These are phyloP conservation scores for Amblyteles armatorius DNA, from an alignment of 2,888 invertebrate species.

Conservation along the genomic window DNA sequence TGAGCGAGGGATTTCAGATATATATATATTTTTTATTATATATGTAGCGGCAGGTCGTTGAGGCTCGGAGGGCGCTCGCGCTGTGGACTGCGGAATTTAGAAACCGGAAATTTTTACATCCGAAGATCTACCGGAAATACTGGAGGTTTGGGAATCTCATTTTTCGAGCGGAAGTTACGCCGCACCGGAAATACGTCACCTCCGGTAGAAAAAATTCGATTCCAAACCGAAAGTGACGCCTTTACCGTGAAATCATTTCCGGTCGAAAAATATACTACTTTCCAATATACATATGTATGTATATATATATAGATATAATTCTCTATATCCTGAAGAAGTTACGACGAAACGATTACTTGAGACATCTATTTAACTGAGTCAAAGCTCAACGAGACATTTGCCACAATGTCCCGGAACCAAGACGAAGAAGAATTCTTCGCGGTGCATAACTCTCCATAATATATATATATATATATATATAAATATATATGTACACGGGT, in stretches of 20 bases:
- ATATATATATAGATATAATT: conserved; percentile 2
- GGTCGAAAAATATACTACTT: no score
- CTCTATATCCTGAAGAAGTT: conserved; percentile 50
- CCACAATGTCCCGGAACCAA: conserved; percentile 19
- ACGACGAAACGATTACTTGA: conserved; percentile 56
- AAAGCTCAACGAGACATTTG: conserved; percentile 59
- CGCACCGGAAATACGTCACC: no score
- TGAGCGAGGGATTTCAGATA: conserved; percentile 54
- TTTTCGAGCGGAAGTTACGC: no score
- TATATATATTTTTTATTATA: conserved; percentile 30
- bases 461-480: not conserved
- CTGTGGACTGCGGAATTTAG: no score
- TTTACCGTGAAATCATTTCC: no score
- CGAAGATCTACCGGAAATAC: no score
- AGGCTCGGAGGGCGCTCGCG: no score
- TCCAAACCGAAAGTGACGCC: no score
- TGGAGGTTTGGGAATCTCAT: no score
- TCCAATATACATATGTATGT: not conserved
- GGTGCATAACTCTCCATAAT: not conserved
- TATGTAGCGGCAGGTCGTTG: not conserved
- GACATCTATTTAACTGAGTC: conserved; percentile 63
- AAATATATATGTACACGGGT: not conserved
- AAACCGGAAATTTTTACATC: no score
- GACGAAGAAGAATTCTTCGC: not conserved
- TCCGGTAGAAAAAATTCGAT: no score